Evolutionary conservation across 2,797 vertebrate genomes (phyloP).

Genomic region (Okamejei kenojei): DNA sequence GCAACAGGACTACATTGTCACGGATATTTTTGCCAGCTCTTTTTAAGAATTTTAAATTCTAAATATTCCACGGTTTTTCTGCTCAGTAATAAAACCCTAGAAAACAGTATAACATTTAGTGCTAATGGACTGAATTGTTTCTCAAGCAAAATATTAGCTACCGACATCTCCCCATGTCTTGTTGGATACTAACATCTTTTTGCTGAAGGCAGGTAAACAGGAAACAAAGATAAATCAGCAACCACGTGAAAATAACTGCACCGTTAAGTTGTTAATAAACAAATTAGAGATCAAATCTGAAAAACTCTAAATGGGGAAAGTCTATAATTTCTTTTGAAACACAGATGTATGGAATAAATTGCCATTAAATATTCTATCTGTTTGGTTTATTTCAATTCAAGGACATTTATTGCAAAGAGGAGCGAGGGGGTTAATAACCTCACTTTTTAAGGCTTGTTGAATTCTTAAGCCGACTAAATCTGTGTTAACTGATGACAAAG

Average conservation of each 20-base stretch:
- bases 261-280: neutral
- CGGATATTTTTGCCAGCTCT: neutral
- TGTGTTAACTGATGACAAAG: too few species aligned
- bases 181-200: neutral
- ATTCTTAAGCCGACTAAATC: too few species aligned
- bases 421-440: too few species aligned
- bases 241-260: neutral
- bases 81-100: neutral
- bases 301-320: too few species aligned
- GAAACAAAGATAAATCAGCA: neutral
- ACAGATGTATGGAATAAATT: too few species aligned
- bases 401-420: too few species aligned
- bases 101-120: neutral
- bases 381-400: too few species aligned
- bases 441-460: too few species aligned
- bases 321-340: too few species aligned
- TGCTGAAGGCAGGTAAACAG: neutral
- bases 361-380: too few species aligned
- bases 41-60: conserved; percentile 1
- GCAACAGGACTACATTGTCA: neutral
- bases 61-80: neutral
- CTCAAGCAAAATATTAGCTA: neutral
- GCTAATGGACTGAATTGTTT: neutral
- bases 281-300: too few species aligned
- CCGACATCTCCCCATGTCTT: neutral